Evolutionary conservation across 2,797 vertebrate species (phyloP).

Genomic region (Urocyon cinereoargenteus): DNA sequence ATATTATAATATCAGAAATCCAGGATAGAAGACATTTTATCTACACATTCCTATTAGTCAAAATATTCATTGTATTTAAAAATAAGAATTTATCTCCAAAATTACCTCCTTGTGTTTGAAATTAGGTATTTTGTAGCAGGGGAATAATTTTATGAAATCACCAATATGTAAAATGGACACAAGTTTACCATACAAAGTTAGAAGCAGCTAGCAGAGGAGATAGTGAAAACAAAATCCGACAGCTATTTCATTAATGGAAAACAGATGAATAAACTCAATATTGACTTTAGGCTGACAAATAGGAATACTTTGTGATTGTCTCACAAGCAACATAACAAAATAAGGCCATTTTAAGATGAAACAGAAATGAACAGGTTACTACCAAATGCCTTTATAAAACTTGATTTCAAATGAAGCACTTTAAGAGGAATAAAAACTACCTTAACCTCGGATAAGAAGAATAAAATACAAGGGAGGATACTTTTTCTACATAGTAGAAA

Average conservation of each 20-base stretch:
- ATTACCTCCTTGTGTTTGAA: not conserved
- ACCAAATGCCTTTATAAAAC: not conserved
- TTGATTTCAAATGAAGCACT: not conserved
- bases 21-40: not conserved
- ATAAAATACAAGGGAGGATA: not conserved
- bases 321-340: not conserved
- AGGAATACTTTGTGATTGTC: not conserved
- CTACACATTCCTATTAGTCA: not conserved
- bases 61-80: not conserved
- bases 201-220: not conserved
- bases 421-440: not conserved
- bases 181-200: not conserved
- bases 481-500: not conserved
- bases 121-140: not conserved
- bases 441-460: not conserved
- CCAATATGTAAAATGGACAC: not conserved
- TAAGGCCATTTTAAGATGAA: conserved; percentile 14
- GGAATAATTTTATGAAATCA: not conserved
- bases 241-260: conserved; percentile 44
- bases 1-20: not conserved
- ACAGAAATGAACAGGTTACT: not conserved
- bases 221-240: not conserved
- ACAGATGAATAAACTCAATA: not conserved
- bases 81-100: not conserved
- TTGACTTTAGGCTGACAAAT: not conserved